Percentiles rank a stretch among this genome's conserved stretches.
Evolutionary conservation across 2,113 vertebrate genomes (phyloP).

Genomic region (Grus americana): DNA sequence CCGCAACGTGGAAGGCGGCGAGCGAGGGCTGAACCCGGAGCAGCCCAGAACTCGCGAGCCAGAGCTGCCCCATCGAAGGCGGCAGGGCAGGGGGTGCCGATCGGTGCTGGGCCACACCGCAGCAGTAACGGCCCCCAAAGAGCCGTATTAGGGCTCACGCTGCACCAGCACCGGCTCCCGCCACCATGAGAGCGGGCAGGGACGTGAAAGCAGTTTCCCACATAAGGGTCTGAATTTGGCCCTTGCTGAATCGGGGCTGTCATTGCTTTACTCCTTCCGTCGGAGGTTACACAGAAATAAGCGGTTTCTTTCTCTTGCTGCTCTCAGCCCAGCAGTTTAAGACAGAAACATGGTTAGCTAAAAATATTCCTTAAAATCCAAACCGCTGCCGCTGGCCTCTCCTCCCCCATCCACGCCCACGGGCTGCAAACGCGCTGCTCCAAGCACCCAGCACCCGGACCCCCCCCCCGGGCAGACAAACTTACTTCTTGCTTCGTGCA

Average conservation of each 20-base stretch:
- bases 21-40: neutral
- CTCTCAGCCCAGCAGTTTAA: neutral
- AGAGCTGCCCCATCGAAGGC: neutral
- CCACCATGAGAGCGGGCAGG: accelerated
- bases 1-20: accelerated
- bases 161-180: neutral
- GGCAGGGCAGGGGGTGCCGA: neutral
- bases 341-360: neutral
- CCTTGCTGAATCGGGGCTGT: too few relatives aligned
- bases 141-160: accelerated
- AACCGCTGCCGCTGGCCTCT: neutral
- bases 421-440: accelerated
- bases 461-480: neutral
- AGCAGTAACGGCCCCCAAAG: neutral
- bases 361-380: neutral
- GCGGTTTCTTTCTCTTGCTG: neutral
- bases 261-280: neutral
- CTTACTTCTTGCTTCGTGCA: neutral
- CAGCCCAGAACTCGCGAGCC: neutral
- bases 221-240: neutral
- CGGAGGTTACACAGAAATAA: neutral
- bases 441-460: neutral
- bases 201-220: neutral
- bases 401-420: neutral
- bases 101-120: neutral